Base-by-base conservation (phyloP, 2,113 vertebrate genomes). In the Cepphus grylle region DNA sequence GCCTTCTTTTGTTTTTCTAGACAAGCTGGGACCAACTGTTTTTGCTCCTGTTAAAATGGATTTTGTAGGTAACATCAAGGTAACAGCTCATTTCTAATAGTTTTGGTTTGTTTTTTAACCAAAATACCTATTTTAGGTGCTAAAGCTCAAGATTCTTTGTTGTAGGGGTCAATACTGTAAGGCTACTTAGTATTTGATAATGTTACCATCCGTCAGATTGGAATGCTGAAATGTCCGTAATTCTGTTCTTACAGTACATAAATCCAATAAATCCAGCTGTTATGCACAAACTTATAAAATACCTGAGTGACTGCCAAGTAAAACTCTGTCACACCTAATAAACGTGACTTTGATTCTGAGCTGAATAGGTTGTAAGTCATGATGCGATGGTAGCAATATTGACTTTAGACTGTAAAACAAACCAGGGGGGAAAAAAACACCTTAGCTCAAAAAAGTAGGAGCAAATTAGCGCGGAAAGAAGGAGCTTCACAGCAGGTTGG, bases 41-140 rank as follows among this genome's bases (percentile, higher is more conserved):
- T 99, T 99, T 98, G 99, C 99, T 89, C 99, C 99, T 95, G 99
- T 99, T 97, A 99, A 99, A 98, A 99, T 99, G 98, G 99, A 99
- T 98, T 99, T 99, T 98, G 99, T 99, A 93, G 99, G 99, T 90
- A 99, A 99, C 97, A 99, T 99, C 92, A 99, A 99, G 99, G 99
- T 99, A 97, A 98, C 29, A 72, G 42, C 27, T 87, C 53, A 65
- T 58, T 93, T 93, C 32, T 92, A 42, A 27, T 17, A 50, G 20
- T 58, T 49, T 49, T 22, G 11, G 47, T 52, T 6, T 40, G 45
- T 45, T 66, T 15, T 22, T 30, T 12, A 22, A 77, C 36, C 23
- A 61, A 65, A 90, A 22, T 72, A 42, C 2, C 27, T 71, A 32
- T 55, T 86, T 93, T 63, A 22, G 56, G 19, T 29, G 59, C 11